These are phyloP conservation scores for Xestia sexstrigata DNA, from an alignment of 2,888 invertebrate genomes.

Conservation along the genomic window DNA sequence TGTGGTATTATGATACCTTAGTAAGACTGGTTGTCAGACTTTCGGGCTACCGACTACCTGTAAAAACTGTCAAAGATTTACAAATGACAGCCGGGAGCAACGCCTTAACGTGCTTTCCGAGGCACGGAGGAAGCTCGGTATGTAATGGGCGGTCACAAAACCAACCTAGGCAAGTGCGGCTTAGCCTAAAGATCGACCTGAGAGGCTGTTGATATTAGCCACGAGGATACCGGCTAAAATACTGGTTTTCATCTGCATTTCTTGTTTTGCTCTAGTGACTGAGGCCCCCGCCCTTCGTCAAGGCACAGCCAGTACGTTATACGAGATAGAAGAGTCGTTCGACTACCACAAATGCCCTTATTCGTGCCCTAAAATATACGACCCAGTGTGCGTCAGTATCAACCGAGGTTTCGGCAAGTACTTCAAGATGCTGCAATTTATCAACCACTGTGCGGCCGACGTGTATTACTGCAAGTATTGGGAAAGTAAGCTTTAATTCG, in stretches of 20 bases:
- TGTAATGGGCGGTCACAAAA: background rate
- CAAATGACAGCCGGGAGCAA: too few species aligned
- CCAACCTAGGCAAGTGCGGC: background rate
- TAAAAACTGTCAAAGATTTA: too few species aligned
- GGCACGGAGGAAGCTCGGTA: background rate
- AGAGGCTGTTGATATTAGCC: background rate
- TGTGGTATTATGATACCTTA: too few species aligned
- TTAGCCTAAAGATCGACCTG: too few species aligned
- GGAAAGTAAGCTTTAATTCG: constrained; percentile 66
- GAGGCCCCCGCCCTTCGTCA: background rate
- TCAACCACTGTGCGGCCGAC: constrained; percentile 80
- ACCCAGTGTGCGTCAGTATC: constrained; percentile 76
- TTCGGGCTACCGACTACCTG: too few species aligned
- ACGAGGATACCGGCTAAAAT: background rate
- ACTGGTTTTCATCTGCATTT: background rate
- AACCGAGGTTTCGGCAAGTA: constrained; percentile 75
- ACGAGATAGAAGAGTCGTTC: constrained; percentile 67
- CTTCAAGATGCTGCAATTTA: constrained; percentile 77
- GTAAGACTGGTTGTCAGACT: too few species aligned
- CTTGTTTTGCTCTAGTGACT: background rate
- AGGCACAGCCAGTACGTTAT: constrained; percentile 57
- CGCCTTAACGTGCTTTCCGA: too few species aligned
- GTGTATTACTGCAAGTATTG: constrained; percentile 78
- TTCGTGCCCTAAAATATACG: constrained; percentile 74
- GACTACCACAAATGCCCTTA: constrained; percentile 75